Base-by-base conservation (phyloP, 1,140 invertebrate genomes). In the Drosophila ficusphila region DNA sequence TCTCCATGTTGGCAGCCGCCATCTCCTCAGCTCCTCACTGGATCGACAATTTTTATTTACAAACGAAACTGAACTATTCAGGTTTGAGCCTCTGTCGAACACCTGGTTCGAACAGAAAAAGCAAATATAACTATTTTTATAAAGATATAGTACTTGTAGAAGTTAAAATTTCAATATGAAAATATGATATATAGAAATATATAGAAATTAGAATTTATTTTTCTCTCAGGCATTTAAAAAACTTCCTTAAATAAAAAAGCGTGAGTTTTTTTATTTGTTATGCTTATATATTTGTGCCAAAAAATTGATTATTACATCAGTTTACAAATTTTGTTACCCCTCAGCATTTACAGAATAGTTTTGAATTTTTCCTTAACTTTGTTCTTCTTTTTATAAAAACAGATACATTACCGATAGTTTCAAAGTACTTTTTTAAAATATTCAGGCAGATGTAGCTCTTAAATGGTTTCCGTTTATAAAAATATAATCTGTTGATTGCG, bases 1-100 rank as follows among this genome's bases (percentile, higher is more conserved):
- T 96, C 91, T 98, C 96, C 46, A 56, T 27, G 19, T 61, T 72
- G 34, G 27, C 39, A 18, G 48, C 38, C n/a, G 29, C 52, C 78
- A 82, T 82, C 33, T 46, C 34, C n/a, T n/a, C n/a, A n/a, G 25
- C 16, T 36, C 0, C 4, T 53, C 12, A 34, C 46, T 27, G 4
- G 25, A 39, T 68, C 4, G 23, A 38, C 14, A 54, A 69, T 46
- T 69, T 53, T 39, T 41, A 51, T 34, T 19, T 46, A 7, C 9
- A 21, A n/a, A 27, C 5, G 62, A 49, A 29, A 52, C 46, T 33
- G 38, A 58, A 46, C 7, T 7, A 39, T 36, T 39, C 53, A 62
- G 1, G 14, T 7, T n/a, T 6, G 18, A 14, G 12, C 18, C 11
- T 18, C n/a, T 29, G 52, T n/a, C 18, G n/a, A 39, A 39, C 6